phyloP scores from a whole-genome alignment of 1,140 invertebrate species.

The Leptopilina boulardi region DNA sequence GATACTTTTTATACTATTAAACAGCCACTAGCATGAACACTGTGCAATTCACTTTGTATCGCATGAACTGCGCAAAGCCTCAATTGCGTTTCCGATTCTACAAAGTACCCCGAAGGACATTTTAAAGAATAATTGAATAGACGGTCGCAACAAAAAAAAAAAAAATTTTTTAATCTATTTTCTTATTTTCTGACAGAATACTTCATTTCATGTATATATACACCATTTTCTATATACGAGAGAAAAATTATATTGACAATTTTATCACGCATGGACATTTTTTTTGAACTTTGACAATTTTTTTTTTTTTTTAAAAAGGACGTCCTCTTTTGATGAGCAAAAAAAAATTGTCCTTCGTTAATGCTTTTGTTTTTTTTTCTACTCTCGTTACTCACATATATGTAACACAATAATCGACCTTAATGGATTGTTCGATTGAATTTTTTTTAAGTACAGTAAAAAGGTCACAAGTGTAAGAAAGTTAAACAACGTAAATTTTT shows the following conservation, averaged over 20 bases:
- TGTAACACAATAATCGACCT: background rate
- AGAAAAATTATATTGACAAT: background rate
- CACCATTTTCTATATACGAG: background rate
- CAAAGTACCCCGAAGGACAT: constrained; percentile 5
- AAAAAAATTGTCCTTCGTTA: background rate
- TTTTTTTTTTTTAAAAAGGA: background rate
- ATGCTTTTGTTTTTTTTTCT: constrained; percentile 1
- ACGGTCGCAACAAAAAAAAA: background rate
- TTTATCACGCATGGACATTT: background rate
- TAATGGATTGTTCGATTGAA: background rate
- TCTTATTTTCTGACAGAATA: background rate
- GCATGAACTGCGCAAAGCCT: constrained; percentile 17
- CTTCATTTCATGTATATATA: background rate
- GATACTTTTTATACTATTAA: background rate
- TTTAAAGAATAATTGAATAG: background rate
- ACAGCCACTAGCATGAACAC: constrained; percentile 16
- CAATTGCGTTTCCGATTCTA: background rate
- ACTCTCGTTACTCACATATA: background rate
- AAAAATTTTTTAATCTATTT: background rate
- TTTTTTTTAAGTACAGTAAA: background rate
- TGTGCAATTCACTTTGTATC: constrained; percentile 16
- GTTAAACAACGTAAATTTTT: too few relatives aligned
- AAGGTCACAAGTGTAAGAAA: background rate
- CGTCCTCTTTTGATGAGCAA: background rate
- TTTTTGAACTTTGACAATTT: constrained; percentile 12